phyloP scores from a whole-genome alignment of 1,140 invertebrate genomes.

The Eufriesea mexicana region DNA sequence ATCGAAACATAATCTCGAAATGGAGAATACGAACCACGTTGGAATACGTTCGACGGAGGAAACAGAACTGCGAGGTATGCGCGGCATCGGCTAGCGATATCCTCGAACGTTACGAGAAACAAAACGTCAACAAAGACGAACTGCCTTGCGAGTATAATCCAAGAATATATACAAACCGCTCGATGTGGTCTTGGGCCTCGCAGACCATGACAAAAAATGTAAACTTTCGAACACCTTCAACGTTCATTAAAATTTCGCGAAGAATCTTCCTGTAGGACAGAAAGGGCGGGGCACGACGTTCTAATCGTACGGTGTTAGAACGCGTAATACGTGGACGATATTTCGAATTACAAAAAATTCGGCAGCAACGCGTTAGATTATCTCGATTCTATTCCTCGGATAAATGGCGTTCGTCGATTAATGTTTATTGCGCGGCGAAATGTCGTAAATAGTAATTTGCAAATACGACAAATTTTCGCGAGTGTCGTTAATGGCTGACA shows the following conservation, averaged over 20 bases:
- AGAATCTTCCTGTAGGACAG: background rate
- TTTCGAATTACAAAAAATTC: background rate
- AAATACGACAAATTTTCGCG: background rate
- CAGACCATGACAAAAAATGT: background rate
- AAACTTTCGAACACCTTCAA: background rate
- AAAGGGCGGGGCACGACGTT: background rate
- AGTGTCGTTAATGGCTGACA: conserved; percentile 22
- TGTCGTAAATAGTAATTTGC: background rate
- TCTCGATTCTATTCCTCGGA: background rate
- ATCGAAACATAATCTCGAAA: conserved; percentile 43
- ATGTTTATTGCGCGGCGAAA: background rate
- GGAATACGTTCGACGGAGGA: background rate
- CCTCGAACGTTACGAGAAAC: conserved; percentile 7
- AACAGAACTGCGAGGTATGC: conserved; percentile 8
- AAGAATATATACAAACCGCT: conserved; percentile 12
- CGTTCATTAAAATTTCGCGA: background rate
- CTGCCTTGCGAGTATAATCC: conserved; percentile 1
- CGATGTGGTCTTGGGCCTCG: background rate
- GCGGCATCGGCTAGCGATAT: background rate
- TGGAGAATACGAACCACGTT: background rate
- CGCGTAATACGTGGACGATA: background rate
- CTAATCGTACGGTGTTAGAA: background rate
- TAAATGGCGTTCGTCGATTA: background rate
- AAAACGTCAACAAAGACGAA: conserved; percentile 30
- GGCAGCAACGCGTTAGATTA: background rate